Conservation (phyloP, 2,888 invertebrate genomes). For the Drosophila peninsularis region DNA sequence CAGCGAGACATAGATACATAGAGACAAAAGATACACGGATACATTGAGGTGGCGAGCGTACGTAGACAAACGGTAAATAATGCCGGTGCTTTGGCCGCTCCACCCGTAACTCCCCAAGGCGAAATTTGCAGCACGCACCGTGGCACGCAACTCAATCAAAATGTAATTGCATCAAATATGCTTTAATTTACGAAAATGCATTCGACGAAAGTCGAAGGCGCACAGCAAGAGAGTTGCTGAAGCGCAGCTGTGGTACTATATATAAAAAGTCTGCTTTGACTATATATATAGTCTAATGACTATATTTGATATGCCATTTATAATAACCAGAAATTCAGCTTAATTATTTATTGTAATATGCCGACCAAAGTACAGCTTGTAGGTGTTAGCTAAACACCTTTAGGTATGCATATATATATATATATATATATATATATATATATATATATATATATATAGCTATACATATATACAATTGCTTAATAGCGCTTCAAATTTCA, state of each 20-base stretch:
- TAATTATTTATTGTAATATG: neutral
- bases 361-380: neutral
- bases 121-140: slow-evolving; percentile 48
- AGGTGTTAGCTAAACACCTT: too few relatives aligned
- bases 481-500: neutral
- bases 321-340: neutral
- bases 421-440: neutral
- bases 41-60: slow-evolving; percentile 25
- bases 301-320: neutral
- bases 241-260: neutral
- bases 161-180: slow-evolving; percentile 2
- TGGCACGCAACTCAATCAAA: slow-evolving; percentile 21
- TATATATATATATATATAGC: neutral
- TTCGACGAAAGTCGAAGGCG: neutral
- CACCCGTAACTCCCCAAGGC: slow-evolving; percentile 46
- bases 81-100: slow-evolving; percentile 55
- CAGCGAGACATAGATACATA: slow-evolving; percentile 16
- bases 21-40: slow-evolving; percentile 29
- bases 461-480: neutral
- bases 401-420: too few relatives aligned
- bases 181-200: neutral
- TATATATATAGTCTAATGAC: neutral
- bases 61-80: slow-evolving; percentile 71
- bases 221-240: neutral
- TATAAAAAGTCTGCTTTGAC: neutral